Conservation (phyloP, 1,140 invertebrate species). For the Harlomillsia oculata region DNA sequence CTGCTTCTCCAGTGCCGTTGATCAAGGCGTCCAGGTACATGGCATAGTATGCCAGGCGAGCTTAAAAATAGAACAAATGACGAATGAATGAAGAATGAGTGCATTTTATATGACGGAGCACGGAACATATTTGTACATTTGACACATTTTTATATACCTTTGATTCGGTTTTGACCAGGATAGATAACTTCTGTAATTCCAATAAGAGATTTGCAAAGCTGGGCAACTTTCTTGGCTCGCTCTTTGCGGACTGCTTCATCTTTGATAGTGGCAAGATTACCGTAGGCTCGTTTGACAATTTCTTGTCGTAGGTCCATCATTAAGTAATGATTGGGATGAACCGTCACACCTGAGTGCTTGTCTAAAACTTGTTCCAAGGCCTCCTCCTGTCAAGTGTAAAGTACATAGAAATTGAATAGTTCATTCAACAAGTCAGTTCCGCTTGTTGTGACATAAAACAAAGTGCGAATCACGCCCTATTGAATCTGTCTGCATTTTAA, state of each 20-base stretch:
- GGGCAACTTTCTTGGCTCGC: slow-evolving; percentile 6
- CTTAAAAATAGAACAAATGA: slow-evolving; percentile 13
- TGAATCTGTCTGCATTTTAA: too few species aligned
- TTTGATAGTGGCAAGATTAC: slow-evolving; percentile 12
- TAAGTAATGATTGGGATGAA: slow-evolving; percentile 23
- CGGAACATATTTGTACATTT: background rate
- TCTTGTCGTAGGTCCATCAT: slow-evolving; percentile 22
- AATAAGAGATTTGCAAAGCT: slow-evolving; percentile 4
- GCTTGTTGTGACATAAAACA: too few species aligned
- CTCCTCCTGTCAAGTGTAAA: too few species aligned
- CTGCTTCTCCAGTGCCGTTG: slow-evolving; percentile 3
- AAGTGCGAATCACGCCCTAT: too few species aligned
- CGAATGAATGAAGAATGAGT: background rate
- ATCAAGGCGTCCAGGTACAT: slow-evolving; percentile 12
- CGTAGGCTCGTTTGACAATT: slow-evolving; percentile 17
- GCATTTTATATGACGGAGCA: background rate
- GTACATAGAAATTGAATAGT: too few species aligned
- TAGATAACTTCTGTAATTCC: slow-evolving; percentile 10
- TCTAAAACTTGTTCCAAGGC: slow-evolving; percentile 13
- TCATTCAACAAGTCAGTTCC: too few species aligned
- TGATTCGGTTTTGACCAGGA: slow-evolving; percentile 19
- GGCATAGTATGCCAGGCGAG: slow-evolving; percentile 6
- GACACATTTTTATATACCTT: too few species aligned
- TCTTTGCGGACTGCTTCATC: background rate
- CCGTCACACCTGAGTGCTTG: slow-evolving; percentile 2